Conservation (phyloP, 1,140 invertebrate genomes). For the Epicauta chinensis region DNA sequence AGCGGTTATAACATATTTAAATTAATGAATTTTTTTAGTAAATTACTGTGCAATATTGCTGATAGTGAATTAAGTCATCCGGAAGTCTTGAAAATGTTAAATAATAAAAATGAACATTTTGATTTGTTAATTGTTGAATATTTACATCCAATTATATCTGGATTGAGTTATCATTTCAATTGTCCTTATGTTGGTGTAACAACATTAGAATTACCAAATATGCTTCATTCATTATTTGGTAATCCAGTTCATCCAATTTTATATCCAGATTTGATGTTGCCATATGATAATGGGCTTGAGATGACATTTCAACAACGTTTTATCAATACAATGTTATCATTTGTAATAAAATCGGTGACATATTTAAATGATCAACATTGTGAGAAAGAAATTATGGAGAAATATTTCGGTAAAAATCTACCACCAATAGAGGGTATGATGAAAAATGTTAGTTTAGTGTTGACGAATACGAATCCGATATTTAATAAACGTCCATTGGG, state of each 20-base stretch:
- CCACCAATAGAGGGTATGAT: conserved; percentile 29
- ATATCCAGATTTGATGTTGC: conserved; percentile 30
- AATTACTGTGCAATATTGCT: too few relatives aligned
- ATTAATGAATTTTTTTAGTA: too few relatives aligned
- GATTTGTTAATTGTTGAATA: conserved; percentile 39
- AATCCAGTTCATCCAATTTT: conserved; percentile 35
- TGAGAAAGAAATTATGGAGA: conserved; percentile 27
- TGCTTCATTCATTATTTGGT: conserved; percentile 30
- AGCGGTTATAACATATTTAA: too few relatives aligned
- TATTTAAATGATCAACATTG: conserved; percentile 14
- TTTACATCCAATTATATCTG: conserved; percentile 27
- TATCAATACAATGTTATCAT: conserved; percentile 26
- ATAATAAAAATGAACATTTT: conserved; percentile 35
- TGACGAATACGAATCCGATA: conserved; percentile 34
- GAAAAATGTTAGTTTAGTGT: conserved; percentile 32
- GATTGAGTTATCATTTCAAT: conserved; percentile 35
- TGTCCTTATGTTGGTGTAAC: conserved; percentile 35
- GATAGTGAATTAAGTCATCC: conserved; percentile 23
- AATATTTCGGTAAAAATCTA: conserved; percentile 32
- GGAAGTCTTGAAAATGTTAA: conserved; percentile 31
- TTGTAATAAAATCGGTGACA: conserved; percentile 17
- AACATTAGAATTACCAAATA: conserved; percentile 24
- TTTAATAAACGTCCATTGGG: conserved; percentile 18
- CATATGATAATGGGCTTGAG: conserved; percentile 10
- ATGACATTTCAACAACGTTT: conserved; percentile 36